A percentile compares a stretch with the other conserved stretches of the same genome.
Conservation (phyloP, 1,140 invertebrate genomes). For the Drosophila tropicalis region DNA sequence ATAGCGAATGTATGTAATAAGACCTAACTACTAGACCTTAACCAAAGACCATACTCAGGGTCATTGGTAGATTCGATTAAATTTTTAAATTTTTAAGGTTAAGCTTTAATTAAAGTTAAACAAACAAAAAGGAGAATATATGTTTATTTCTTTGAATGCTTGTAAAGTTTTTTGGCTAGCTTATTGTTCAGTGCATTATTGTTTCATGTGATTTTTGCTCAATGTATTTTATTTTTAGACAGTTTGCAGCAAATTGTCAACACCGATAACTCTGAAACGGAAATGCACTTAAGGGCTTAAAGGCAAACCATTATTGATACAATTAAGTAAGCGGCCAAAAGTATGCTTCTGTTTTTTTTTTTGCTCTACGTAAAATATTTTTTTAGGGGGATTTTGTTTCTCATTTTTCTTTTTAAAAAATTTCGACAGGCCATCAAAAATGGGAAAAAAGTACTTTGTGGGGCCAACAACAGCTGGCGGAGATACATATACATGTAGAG, state of each 20-base stretch:
- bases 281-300: constrained; percentile 68
- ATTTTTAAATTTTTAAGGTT: too few species aligned
- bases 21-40: too few species aligned
- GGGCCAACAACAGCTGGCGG: constrained; percentile 16
- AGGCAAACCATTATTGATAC: constrained; percentile 58
- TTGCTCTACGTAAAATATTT: constrained; percentile 19
- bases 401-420: not conserved
- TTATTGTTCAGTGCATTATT: not conserved
- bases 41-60: too few species aligned
- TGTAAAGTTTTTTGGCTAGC: too few species aligned
- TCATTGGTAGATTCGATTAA: too few species aligned
- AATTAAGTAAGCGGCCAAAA: constrained; percentile 38
- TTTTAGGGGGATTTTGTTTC: constrained; percentile 13
- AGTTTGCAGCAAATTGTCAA: constrained; percentile 9
- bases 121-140: too few species aligned
- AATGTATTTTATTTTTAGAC: not conserved
- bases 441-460: constrained; percentile 10
- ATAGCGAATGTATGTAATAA: too few species aligned
- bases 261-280: constrained; percentile 16
- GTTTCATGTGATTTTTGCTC: not conserved
- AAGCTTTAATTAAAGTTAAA: too few species aligned
- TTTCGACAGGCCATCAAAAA: constrained; percentile 33
- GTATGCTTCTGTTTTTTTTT: constrained; percentile 43
- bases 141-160: too few species aligned
- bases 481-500: constrained; percentile 11